Percentiles rank a stretch among this genome's conserved stretches.
Conservation (phyloP, 2,797 vertebrate species). For the Brachyalestes nurse region DNA sequence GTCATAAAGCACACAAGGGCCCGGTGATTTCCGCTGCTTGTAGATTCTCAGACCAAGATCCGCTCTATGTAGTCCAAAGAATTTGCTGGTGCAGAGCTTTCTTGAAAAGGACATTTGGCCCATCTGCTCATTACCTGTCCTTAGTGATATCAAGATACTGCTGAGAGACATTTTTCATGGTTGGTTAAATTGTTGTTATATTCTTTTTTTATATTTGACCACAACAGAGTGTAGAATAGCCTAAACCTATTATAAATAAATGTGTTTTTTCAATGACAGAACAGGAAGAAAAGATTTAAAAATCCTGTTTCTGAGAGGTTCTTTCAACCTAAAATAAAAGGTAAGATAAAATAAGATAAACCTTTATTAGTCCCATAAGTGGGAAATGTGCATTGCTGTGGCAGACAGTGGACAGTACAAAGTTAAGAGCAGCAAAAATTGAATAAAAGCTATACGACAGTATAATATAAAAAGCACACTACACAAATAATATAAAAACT, state of each 20-base stretch:
- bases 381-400: too few relatives aligned
- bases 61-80: constrained; percentile 7
- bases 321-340: too few relatives aligned
- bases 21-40: constrained; percentile 16
- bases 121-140: background rate
- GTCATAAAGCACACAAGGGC: constrained; percentile 32
- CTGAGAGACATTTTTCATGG: background rate
- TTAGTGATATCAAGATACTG: background rate
- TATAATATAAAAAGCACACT: too few relatives aligned
- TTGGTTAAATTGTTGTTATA: background rate
- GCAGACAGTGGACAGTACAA: too few relatives aligned
- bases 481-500: too few relatives aligned
- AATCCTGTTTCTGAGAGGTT: too few relatives aligned
- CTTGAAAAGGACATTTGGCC: background rate
- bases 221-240: background rate
- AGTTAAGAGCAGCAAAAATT: too few relatives aligned
- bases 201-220: background rate
- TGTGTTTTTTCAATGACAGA: too few relatives aligned
- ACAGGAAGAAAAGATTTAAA: too few relatives aligned
- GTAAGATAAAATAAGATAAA: too few relatives aligned
- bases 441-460: too few relatives aligned
- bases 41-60: constrained; percentile 37
- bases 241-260: background rate
- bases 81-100: constrained; percentile 29
- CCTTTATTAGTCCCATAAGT: too few relatives aligned